Base-by-base conservation (phyloP, 2,113 vertebrate genomes). In the Clupea harengus region DNA sequence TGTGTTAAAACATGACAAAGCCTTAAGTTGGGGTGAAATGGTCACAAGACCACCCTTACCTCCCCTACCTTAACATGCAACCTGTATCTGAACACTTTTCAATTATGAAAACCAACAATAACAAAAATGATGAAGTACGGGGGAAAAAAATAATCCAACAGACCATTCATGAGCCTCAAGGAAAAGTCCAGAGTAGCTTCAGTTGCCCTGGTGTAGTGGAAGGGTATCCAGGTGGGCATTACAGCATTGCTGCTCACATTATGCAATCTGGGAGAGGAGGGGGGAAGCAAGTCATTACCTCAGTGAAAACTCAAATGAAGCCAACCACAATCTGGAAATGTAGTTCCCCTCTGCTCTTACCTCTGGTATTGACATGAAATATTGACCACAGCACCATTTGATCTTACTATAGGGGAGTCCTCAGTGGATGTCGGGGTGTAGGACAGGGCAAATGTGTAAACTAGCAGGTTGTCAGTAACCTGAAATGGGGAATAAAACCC, bases 301-400 rank as follows among this genome's bases (percentile, higher is more conserved):
- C 1, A 25, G 22, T 20, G 18, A 18, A 4, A 25, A 64, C 6
- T 25, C 10, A 0, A 2, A 32, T 72, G 64, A 72, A 72, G 64
- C n/a, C n/a, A 72, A 10, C 0, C 64, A 72, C 64, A 72, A 32
- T 32, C 9, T 32, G 28, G 13, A 28, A n/a, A 67, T 67, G 39
- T 39, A 39, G 1, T 39, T 1, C 17, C 45, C 10, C 49, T 9
- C 2, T 49, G 0, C 9, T 49, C 60, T 50, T n/a, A 86, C 57
- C 85, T 82, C 81, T 50, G 10, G 9, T 86, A 86, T 45, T 86
- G 85, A 45, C 85, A 86, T 46, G 82, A 28, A 72, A 82, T 86
- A 39, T n/a, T 46, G 45, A 86, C 15, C 60, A 82, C 28, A 1
- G 54, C 57, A 67, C 13, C 54, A 52, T 39, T 47, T 28, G 18